These are phyloP conservation scores for Pagrus major DNA, from an alignment of 2,113 vertebrate species.

Conservation along the genomic window DNA sequence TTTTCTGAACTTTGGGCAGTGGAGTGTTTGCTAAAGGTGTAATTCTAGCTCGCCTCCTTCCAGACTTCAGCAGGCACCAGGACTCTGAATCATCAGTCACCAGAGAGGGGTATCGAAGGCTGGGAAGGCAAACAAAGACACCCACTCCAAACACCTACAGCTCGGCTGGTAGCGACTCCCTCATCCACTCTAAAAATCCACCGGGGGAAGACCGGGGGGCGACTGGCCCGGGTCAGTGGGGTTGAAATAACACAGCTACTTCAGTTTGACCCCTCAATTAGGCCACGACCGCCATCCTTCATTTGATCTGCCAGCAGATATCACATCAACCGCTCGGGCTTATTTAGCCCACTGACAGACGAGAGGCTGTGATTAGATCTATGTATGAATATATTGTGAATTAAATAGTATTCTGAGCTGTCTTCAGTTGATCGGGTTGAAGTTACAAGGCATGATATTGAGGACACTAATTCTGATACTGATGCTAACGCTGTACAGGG, in stretches of 20 bases:
- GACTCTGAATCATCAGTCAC: conserved; percentile 80
- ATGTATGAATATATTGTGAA: background rate
- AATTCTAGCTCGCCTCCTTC: conserved; percentile 71
- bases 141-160: conserved; percentile 69
- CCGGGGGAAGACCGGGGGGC: conserved; percentile 43
- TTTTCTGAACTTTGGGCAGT: conserved; percentile 38
- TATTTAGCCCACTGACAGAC: conserved; percentile 47
- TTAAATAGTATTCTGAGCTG: background rate
- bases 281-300: conserved; percentile 70
- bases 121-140: conserved; percentile 81
- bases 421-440: background rate
- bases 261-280: conserved; percentile 73
- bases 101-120: conserved; percentile 50
- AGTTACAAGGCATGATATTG: background rate
- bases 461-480: background rate
- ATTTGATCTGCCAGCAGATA: conserved; percentile 78
- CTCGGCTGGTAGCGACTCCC: conserved; percentile 34
- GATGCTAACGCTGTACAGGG: background rate
- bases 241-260: conserved; percentile 81
- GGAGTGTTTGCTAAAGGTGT: conserved; percentile 82
- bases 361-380: conserved; percentile 19
- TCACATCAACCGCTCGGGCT: conserved; percentile 30
- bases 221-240: conserved; percentile 76
- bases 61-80: conserved; percentile 55
- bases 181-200: conserved; percentile 57